Percentiles rank a stretch among this genome's conserved stretches.
Conservation (phyloP, 2,797 vertebrate genomes). For the Numenius phaeopus region DNA sequence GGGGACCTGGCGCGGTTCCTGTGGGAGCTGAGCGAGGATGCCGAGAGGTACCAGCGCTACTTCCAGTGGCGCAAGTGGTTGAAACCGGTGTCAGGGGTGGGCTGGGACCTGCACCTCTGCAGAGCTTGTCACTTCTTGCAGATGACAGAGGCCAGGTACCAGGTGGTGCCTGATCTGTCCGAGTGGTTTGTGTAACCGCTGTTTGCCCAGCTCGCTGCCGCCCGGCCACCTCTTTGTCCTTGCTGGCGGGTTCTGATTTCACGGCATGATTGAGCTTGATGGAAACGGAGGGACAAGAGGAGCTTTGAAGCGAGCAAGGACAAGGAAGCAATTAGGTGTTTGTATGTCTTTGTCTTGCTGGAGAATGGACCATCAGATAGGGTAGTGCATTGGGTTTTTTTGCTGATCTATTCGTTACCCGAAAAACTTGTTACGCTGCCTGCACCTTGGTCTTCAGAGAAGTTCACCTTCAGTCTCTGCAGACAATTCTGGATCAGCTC, state of each 20-base stretch:
- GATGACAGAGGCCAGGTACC: background rate
- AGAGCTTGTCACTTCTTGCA: conserved; percentile 36
- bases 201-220: background rate
- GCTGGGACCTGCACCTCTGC: background rate
- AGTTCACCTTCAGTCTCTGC: background rate
- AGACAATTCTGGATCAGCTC: background rate
- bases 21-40: background rate
- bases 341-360: background rate
- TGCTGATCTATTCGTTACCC: background rate
- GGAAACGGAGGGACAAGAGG: background rate
- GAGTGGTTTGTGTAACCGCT: conserved; percentile 31
- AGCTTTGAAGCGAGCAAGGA: background rate
- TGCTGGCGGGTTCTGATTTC: background rate
- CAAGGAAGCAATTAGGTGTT: background rate
- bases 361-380: background rate
- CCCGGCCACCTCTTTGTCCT: background rate
- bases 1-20: background rate
- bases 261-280: background rate
- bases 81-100: rapidly evolving
- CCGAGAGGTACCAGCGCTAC: background rate
- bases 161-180: background rate
- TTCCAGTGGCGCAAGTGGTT: conserved; percentile 57
- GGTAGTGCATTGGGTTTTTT: background rate
- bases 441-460: background rate
- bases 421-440: background rate